Evolutionary conservation across 2,113 vertebrate genomes (phyloP), one percentile per base, ranked within the genome.

Genomic region (Sorex fumeus): DNA sequence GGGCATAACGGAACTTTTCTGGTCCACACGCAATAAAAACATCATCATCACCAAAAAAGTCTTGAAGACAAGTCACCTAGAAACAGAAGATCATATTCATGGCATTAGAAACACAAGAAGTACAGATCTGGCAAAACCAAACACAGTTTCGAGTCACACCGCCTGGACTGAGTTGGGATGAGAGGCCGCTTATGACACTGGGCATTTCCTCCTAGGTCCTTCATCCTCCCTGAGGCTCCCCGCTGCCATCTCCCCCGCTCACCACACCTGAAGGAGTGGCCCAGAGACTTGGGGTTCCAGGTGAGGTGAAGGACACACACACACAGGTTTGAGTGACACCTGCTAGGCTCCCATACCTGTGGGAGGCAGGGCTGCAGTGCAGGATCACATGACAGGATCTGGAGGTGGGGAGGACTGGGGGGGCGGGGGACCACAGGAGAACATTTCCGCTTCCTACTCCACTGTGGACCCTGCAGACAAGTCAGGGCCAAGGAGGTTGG

Each of bases 11-110:
- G 93, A 98, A 98, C 96, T 99, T 99, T 95, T 99, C 99, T 25
- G 99, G 99, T 32, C 99, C 99, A 13, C 99, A 99, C 0, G 99
- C 99, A 87, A 99, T 99, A 95, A 99, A 99, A 89, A 99, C 99
- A 5, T 99, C 99, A 36, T 99, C 99, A 9, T 99, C 99, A n/a
- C 99, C 99, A 85, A 99, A 99, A 97, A 99, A 99, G 91, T 99
- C 99, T 97, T 99, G 99, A 96, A 99, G 98, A 96, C 99, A 98
- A 16, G 98, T 98, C 64, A 99, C 98, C 99, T 99, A 95, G 8
- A 97, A 90, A 80, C 57, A n/a, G 67, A 88, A 78, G 69, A 43
- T 86, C 67, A 96, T 62, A 32, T 43, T 78, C 76, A 30, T 66
- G 28, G 10, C 95, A 93, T 93, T 8, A 89, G 95, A 95, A 90